Evolutionary conservation across 1,140 invertebrate species (phyloP).

Genomic region (Drosophila oshimai): DNA sequence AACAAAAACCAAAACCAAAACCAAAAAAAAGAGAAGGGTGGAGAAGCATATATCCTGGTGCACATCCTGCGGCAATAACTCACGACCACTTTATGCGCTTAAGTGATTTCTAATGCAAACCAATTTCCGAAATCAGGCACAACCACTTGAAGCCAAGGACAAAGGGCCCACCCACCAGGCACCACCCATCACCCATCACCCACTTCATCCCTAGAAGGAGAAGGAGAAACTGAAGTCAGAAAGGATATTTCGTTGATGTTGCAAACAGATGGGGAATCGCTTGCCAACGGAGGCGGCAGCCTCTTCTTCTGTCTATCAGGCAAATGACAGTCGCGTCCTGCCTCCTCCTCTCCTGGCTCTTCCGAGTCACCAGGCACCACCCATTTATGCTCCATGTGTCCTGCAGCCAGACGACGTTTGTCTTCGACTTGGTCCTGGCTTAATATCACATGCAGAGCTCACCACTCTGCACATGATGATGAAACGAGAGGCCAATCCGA

Average conservation of each 20-base stretch:
- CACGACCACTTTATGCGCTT: conserved; percentile 79
- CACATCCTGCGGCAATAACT: conserved; percentile 79
- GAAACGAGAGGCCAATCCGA: conserved; percentile 37
- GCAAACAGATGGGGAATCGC: conserved; percentile 16
- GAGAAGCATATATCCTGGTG: conserved; percentile 25
- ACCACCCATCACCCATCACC: not conserved
- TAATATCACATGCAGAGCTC: conserved; percentile 58
- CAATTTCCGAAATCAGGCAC: conserved; percentile 79
- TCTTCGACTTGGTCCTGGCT: conserved; percentile 45
- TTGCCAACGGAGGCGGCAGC: conserved; percentile 31
- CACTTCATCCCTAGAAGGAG: not conserved
- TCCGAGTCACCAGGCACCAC: not conserved
- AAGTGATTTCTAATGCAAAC: conserved; percentile 81
- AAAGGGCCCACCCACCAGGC: conserved; percentile 25
- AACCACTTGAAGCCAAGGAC: conserved; percentile 71
- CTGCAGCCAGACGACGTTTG: conserved; percentile 39
- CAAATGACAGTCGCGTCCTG: conserved; percentile 72
- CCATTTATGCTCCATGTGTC: conserved; percentile 24
- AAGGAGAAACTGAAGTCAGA: conserved; percentile 29
- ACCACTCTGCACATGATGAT: conserved; percentile 34
- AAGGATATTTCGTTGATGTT: conserved; percentile 59
- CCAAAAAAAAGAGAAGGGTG: too few relatives aligned
- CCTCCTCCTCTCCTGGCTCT: conserved; percentile 2
- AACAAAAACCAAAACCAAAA: too few relatives aligned
- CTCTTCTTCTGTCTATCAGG: conserved; percentile 55